Evolutionary conservation across 2,888 invertebrate species (phyloP), one percentile per base, ranked within the genome.

Genomic region (Dryobota labecula): DNA sequence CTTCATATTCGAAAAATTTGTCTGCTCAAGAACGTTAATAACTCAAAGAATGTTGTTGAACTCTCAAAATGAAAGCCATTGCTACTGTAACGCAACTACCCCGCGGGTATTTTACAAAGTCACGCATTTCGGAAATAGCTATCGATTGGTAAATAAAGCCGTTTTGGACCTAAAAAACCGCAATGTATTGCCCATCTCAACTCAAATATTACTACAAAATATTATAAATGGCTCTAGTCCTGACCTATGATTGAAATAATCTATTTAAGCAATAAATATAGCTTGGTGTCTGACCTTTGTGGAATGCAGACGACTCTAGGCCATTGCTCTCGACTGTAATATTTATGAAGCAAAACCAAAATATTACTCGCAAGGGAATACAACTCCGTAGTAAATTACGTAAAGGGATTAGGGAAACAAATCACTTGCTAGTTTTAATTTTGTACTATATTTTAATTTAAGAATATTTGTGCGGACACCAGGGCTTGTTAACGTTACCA

Each of bases 241-340:
- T 61, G 62, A 49, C 43, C 61, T 13, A 60, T 47, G 58, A 80
- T 63, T 63, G 54, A 51, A 81, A 63, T 69, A 66, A 69, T 56
- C 36, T 72, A 62, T 56, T 54, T 61, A 56, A 43, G 54, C 36
- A 69, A 68, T 80, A 65, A 63, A 73, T 82, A 67, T 53, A 30
- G 45, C 45, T 56, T 68, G 30, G 24, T 57, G 53, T 73, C 24
- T 53, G 77, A 67, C 78, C 78, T 81, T 70, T 47, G 63, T 24
- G 47, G 63, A 38, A 49, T 56, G 64, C 60, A 80, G 78, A 76
- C 68, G 69, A 27, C 33, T 61, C 7, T 53, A 33, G 80, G 58
- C 7, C 67, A 24, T 54, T 79, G 67, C 62, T 30, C 20, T 47
- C 20, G 6, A 18, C n/a, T 36, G 47, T 15, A 63, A 73, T 77